phyloP scores from a whole-genome alignment of 2,113 vertebrate species.

The Myodes glareolus region DNA sequence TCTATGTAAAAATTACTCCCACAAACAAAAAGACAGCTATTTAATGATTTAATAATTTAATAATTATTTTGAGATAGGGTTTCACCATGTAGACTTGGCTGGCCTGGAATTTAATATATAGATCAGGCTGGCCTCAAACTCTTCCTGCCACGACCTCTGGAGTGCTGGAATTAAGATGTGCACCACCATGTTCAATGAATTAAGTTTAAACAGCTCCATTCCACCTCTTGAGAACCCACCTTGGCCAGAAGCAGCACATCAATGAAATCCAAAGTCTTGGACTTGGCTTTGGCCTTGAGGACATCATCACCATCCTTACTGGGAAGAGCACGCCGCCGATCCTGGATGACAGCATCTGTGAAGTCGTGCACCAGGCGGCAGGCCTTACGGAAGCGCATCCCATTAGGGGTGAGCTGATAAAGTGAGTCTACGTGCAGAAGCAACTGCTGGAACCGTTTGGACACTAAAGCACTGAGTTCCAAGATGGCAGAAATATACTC shows the following conservation, averaged over 20 bases:
- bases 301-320: slow-evolving; percentile 65
- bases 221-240: slow-evolving; percentile 76
- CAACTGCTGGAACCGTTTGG: slow-evolving; percentile 78
- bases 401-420: slow-evolving; percentile 85
- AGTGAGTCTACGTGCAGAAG: slow-evolving; percentile 87
- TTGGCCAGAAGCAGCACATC: slow-evolving; percentile 91
- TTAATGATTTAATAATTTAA: background rate
- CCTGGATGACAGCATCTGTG: slow-evolving; percentile 86
- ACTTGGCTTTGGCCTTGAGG: slow-evolving; percentile 64
- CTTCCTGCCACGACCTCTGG: background rate
- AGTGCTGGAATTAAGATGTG: background rate
- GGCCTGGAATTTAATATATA: background rate
- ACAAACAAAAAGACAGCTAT: background rate
- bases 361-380: slow-evolving; percentile 89
- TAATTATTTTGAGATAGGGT: background rate
- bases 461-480: slow-evolving; percentile 89
- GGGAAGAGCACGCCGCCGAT: slow-evolving; percentile 77
- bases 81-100: background rate
- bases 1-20: background rate
- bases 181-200: background rate
- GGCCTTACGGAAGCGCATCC: slow-evolving; percentile 85
- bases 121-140: background rate
- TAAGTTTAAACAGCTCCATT: background rate
- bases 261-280: slow-evolving; percentile 89
- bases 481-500: slow-evolving; percentile 90